These are phyloP conservation scores for Natrix natrix DNA, from an alignment of 2,797 vertebrate species.

Conservation along the genomic window DNA sequence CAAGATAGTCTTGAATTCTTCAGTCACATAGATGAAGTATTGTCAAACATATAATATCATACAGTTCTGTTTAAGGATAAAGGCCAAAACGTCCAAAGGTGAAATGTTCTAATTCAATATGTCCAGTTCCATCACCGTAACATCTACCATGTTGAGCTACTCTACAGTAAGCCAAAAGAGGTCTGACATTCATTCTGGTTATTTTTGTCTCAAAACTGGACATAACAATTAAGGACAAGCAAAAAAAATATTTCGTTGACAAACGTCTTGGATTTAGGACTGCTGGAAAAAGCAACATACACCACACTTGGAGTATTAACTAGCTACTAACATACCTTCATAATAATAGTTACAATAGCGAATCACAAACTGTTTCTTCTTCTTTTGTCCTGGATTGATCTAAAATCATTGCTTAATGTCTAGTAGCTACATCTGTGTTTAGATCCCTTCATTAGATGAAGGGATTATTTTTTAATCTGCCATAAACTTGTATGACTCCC, in stretches of 20 bases:
- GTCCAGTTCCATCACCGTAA: background rate
- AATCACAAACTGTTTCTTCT: background rate
- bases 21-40: background rate
- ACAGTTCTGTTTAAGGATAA: background rate
- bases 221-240: background rate
- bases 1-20: background rate
- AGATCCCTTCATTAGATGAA: too few species aligned
- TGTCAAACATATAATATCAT: background rate
- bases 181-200: background rate
- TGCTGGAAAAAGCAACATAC: background rate
- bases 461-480: too few species aligned
- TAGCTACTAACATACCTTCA: background rate
- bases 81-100: background rate
- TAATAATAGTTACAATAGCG: background rate
- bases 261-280: background rate
- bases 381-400: too few species aligned
- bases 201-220: background rate
- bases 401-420: too few species aligned
- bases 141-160: background rate
- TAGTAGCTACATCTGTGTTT: too few species aligned
- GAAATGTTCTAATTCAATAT: background rate
- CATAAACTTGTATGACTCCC: too few species aligned
- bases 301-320: background rate
- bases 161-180: background rate
- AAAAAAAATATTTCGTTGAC: background rate